Evolutionary conservation across 2,113 vertebrate species (phyloP), one percentile per base, ranked within the genome.

Genomic region (Phyllopteryx taeniolatus): DNA sequence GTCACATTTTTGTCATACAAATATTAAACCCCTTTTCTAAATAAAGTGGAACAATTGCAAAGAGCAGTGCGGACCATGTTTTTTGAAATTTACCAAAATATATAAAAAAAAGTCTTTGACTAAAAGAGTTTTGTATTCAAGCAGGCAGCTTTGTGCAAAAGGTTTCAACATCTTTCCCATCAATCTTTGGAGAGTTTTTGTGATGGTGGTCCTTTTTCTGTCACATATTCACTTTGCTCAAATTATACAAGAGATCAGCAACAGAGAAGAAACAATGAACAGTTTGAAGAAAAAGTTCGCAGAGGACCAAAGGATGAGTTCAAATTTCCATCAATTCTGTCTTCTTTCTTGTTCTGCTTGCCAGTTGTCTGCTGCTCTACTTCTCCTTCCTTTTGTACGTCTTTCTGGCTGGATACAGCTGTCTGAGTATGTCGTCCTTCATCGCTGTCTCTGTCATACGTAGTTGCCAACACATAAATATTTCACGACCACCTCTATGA

Each of bases 351-450:
- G 56, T 43, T 68, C 59, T 74, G 57, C 77, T 77, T 75, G 73
- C 67, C 47, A 8, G 73, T 17, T 72, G 71, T 69, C 83, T 79
- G 70, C 74, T 80, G 79, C 64, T 83, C 77, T 77, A 83, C 73
- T 82, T 88, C 75, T 77, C 19, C n/a, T 59, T 70, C 47, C 49
- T 62, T 79, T 68, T 57, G 14, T 71, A 49, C 11, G n/a, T 31
- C 42, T 11, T 2, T 51, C 44, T 42, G 60, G 27, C 63, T 44
- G 67, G 72, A 72, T 73, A 0, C 70, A 69, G 68, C 79, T 79
- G 61, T 75, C 63, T 67, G 27, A 71, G 54, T 59, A 43, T 22
- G 68, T 83, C 78, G 71, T 79, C 68, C 71, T 66, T 27, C 70
- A 70, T 61, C 19, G 77, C 67, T 71, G 67, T 70, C 66, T 79